Conservation (phyloP, 2,113 vertebrate genomes). For the Pimephales promelas region DNA sequence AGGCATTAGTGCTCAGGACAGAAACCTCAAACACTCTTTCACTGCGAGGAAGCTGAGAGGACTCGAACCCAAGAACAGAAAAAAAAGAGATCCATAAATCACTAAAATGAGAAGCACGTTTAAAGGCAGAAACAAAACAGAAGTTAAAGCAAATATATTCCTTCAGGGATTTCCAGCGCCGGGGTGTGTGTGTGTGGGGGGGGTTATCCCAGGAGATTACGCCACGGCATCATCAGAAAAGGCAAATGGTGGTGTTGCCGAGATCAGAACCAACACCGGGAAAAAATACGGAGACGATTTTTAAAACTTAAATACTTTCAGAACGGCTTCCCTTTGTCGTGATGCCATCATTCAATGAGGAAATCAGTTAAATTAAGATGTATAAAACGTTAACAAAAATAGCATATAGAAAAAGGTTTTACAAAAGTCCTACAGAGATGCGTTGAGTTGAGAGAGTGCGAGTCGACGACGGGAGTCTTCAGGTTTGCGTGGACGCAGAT, state of each 20-base stretch:
- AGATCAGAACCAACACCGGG: constrained; percentile 39
- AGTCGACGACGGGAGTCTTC: background rate
- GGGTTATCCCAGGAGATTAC: constrained; percentile 45
- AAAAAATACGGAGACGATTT: background rate
- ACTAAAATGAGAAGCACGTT: constrained; percentile 45
- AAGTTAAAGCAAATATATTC: constrained; percentile 51
- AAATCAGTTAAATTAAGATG: constrained; percentile 26
- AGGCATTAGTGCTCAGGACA: constrained; percentile 67
- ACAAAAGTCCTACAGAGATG: constrained; percentile 55
- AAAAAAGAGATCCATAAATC: constrained; percentile 47
- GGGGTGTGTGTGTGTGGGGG: background rate
- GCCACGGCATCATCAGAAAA: constrained; percentile 62
- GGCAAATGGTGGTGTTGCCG: constrained; percentile 60
- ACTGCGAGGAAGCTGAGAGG: constrained; percentile 48
- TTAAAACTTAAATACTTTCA: constrained; percentile 12
- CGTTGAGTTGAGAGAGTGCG: constrained; percentile 14
- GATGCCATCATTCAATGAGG: constrained; percentile 7
- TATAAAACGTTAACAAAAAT: constrained; percentile 44
- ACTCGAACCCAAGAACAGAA: constrained; percentile 48
- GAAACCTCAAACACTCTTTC: constrained; percentile 64
- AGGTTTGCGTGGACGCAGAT: constrained; percentile 72
- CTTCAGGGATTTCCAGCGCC: constrained; percentile 53
- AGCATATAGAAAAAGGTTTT: constrained; percentile 64
- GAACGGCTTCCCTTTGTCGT: background rate
- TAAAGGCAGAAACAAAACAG: constrained; percentile 48